Evolutionary conservation across 2,113 vertebrate species (phyloP), one percentile per base, ranked within the genome.

Genomic region (Microtus montanus): DNA sequence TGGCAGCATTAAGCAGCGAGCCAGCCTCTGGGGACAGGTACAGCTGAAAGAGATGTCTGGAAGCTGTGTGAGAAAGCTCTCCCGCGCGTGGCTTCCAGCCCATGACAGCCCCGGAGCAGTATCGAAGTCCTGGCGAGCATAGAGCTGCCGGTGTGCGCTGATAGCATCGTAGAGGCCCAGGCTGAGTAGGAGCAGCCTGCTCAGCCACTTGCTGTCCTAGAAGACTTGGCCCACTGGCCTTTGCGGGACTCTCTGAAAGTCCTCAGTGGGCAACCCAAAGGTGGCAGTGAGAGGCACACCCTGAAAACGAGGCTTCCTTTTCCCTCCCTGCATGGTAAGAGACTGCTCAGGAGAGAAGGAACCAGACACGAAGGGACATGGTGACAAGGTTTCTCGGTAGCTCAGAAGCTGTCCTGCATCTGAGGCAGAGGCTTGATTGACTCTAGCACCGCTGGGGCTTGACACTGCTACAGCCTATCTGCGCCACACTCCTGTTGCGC

Each of bases 31-130:
- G 64, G 70, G 95, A 66, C 44, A 35, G 30, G 54, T 41, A 22
- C 4, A 41, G 73, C 78, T 61, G 78, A 75, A 71, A 85, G 86
- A 87, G 38, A 63, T 7, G 5, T 87, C 90, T 63, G 22, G 87
- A 83, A 92, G 66, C 44, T 3, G 4, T 70, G 80, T 19, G 92
- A 85, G 63, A 28, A 90, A 94, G 79, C 30, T 75, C 83, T 85
- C 41, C 30, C 19, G 66, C 17, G 1, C 2, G 13, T 22, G 63
- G 17, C 63, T 66, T 85, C 63, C 41, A 68, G 83, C 54, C 44
- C 85, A 13, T 28, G 38, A 68, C 85, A 93, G 70, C 30, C 41
- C 74, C 30, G 52, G 77, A 89, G n/a, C 75, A 68, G 63, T 28
- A 44, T 84, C 82, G 68, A 63, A 93, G 52, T 77, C 87, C 41